A percentile compares a stretch with the other conserved stretches of the same genome.
phyloP scores from a whole-genome alignment of 2,888 invertebrate species.

The Lithophane ornitopus region DNA sequence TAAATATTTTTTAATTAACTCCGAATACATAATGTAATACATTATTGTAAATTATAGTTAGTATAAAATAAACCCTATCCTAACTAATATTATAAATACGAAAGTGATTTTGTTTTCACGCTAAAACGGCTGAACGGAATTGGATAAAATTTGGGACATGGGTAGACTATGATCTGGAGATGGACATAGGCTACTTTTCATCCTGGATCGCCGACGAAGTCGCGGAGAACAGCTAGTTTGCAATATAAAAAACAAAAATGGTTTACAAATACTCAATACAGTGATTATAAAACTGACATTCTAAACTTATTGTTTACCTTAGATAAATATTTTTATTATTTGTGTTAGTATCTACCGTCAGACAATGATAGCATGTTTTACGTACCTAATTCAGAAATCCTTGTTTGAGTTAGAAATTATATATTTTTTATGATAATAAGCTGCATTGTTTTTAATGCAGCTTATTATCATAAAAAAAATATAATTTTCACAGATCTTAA shows the following conservation, averaged over 20 bases:
- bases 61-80: neutral
- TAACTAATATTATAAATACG: no score
- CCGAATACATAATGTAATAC: neutral
- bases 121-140: no score
- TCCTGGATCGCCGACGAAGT: no score
- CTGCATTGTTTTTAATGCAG: no score
- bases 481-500: neutral
- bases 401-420: neutral
- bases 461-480: neutral
- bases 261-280: neutral
- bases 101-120: no score
- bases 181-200: no score
- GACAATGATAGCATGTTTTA: neutral
- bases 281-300: neutral
- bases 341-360: no score
- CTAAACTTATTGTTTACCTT: neutral
- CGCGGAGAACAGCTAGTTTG: no score
- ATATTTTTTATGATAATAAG: no score
- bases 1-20: neutral
- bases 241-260: no score
- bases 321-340: neutral
- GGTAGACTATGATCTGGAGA: no score
- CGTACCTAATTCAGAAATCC: neutral
- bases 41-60: neutral
- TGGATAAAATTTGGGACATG: no score